phyloP scores from a whole-genome alignment of 2,797 vertebrate genomes.

The Acanthiza pusilla region DNA sequence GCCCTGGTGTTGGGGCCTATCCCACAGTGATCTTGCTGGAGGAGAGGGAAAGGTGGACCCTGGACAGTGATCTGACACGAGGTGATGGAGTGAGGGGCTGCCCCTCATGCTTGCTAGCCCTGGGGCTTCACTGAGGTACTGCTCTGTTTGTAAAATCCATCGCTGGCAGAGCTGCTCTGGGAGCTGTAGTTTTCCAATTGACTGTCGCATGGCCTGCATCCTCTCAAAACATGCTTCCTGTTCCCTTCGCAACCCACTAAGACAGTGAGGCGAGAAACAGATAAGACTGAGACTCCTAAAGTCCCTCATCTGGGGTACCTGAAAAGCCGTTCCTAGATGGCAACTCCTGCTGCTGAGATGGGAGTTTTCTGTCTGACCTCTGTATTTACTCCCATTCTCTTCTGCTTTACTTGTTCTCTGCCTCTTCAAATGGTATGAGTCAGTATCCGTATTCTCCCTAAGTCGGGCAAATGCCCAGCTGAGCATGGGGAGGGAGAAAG shows the following conservation, averaged over 20 bases:
- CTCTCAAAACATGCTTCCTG: background rate
- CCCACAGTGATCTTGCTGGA: background rate
- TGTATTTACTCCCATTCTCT: fast-evolving
- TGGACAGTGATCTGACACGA: background rate
- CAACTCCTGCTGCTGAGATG: background rate
- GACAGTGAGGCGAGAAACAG: background rate
- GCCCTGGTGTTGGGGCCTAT: background rate
- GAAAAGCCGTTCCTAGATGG: background rate
- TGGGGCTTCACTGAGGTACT: background rate
- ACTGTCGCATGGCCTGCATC: background rate
- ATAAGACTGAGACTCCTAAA: background rate
- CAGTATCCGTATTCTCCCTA: background rate
- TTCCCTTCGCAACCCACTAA: background rate
- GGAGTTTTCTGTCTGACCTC: background rate
- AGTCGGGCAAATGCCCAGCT: background rate
- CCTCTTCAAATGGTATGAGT: background rate
- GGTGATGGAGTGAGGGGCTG: background rate
- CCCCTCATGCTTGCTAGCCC: background rate
- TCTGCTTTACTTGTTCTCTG: background rate
- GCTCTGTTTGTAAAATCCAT: background rate
- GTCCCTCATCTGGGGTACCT: background rate
- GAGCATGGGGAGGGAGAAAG: background rate
- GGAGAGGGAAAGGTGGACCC: background rate
- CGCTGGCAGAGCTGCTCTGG: background rate
- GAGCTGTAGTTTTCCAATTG: background rate